Conservation (phyloP, 2,113 vertebrate genomes). For the Cichladusa arquata region DNA sequence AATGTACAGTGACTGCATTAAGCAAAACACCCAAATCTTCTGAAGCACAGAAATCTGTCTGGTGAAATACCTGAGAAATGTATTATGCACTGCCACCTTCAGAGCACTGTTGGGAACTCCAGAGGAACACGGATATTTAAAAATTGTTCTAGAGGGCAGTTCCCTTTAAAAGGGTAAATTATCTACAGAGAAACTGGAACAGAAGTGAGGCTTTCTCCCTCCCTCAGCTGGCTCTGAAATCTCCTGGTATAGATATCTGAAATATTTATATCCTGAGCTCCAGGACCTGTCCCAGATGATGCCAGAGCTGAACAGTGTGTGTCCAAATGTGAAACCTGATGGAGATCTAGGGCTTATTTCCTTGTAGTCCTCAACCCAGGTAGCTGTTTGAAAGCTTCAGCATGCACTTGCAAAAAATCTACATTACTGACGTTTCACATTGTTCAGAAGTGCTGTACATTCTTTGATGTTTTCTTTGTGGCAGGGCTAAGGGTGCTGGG, state of each 20-base stretch:
- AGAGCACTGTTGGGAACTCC: not conserved
- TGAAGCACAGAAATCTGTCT: accelerated
- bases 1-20: not conserved
- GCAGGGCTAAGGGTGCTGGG: not conserved
- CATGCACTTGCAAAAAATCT: not conserved
- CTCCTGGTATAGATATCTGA: no score
- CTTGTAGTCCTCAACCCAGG: not conserved
- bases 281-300: not conserved
- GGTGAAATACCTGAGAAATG: not conserved
- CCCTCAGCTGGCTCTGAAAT: not conserved
- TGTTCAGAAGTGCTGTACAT: not conserved
- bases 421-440: not conserved
- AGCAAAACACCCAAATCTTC: not conserved
- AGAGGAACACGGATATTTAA: not conserved
- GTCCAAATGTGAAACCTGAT: not conserved
- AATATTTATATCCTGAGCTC: not conserved
- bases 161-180: not conserved
- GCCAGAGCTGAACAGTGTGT: not conserved
- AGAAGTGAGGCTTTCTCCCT: not conserved
- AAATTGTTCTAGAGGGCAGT: not conserved
- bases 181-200: not conserved
- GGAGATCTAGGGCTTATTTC: not conserved
- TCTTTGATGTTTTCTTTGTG: not conserved
- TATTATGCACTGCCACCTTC: not conserved
- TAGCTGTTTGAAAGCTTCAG: not conserved